Percentiles rank a stretch among this genome's conserved stretches.
phyloP scores from a whole-genome alignment of 2,113 vertebrate genomes.

The Corythoichthys haematopterus region DNA sequence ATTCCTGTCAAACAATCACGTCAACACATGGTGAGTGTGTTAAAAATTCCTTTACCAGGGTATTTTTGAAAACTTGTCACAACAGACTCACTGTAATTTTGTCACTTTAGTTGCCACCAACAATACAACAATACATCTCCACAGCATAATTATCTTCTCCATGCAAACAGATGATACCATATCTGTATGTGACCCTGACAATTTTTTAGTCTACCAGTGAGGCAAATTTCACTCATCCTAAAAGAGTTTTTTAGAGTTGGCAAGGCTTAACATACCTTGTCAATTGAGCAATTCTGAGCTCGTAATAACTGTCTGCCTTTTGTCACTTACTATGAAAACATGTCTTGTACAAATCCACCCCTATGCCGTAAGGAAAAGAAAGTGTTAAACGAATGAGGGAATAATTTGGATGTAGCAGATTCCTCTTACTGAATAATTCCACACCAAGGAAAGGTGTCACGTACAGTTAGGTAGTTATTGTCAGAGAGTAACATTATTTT shows the following conservation, averaged over 20 bases:
- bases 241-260: slow-evolving; percentile 18
- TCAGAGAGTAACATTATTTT: background rate
- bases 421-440: slow-evolving; percentile 23
- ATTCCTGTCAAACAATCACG: too few relatives aligned
- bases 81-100: background rate
- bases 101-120: slow-evolving; percentile 3
- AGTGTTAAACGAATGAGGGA: slow-evolving; percentile 5
- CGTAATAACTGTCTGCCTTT: slow-evolving; percentile 37
- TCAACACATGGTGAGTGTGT: too few relatives aligned
- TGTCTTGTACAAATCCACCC: slow-evolving; percentile 22
- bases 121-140: slow-evolving; percentile 14
- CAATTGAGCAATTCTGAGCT: slow-evolving; percentile 44
- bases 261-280: slow-evolving; percentile 17
- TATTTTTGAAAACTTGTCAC: too few relatives aligned
- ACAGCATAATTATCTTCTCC: slow-evolving; percentile 30
- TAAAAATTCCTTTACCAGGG: too few relatives aligned
- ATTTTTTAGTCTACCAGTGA: background rate
- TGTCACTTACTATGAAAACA: slow-evolving; percentile 46
- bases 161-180: slow-evolving; percentile 27
- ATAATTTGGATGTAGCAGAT: slow-evolving; percentile 38
- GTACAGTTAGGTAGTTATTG: background rate
- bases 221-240: slow-evolving; percentile 12
- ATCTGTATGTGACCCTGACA: background rate
- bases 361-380: slow-evolving; percentile 9
- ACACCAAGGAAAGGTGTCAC: slow-evolving; percentile 35